Conservation (phyloP, 2,113 vertebrate species). For the Hystrix brachyura region DNA sequence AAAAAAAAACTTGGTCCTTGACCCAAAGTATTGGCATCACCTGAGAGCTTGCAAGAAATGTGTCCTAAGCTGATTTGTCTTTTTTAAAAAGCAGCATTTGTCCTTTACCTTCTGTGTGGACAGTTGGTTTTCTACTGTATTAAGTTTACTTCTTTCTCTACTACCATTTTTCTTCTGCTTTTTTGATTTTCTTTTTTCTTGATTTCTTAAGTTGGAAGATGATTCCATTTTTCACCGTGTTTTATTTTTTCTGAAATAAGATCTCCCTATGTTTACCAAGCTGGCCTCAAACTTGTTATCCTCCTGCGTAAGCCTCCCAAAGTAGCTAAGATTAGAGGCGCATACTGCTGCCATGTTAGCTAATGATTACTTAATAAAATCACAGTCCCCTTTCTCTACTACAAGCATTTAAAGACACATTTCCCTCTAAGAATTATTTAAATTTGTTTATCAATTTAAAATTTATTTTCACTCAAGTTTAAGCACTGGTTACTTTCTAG, state of each 20-base stretch:
- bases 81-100: not conserved
- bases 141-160: not conserved
- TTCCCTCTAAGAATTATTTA: not conserved
- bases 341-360: not conserved
- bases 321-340: not conserved
- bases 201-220: not conserved
- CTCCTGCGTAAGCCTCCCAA: not conserved
- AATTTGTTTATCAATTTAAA: not conserved
- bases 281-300: not conserved
- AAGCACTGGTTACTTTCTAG: not conserved
- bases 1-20: not conserved
- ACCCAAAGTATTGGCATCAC: not conserved
- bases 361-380: not conserved
- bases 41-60: not conserved
- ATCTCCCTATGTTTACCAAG: not conserved
- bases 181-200: not conserved
- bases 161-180: not conserved
- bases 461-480: not conserved
- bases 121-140: not conserved
- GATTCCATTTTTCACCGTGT: not conserved
- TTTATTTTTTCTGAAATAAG: not conserved
- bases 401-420: not conserved
- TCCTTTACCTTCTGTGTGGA: not conserved
- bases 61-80: not conserved
- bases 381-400: not conserved